These are phyloP conservation scores for Crossocerus cetratus DNA, from an alignment of 2,888 invertebrate genomes.

Conservation along the genomic window DNA sequence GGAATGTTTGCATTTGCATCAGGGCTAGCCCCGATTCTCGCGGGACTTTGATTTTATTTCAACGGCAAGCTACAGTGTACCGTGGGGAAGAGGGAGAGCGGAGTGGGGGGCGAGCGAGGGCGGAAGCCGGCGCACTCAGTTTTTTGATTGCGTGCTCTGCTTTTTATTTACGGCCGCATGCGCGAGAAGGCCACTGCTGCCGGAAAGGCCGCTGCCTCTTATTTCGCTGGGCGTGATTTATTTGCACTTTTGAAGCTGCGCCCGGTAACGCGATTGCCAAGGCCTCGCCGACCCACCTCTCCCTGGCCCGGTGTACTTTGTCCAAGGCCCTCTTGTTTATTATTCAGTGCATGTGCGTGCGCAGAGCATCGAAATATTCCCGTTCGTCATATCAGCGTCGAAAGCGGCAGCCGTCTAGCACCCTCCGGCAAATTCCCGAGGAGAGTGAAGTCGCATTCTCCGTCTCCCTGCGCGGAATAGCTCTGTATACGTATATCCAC, in stretches of 20 bases:
- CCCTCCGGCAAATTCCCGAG: neutral
- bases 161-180: conserved; percentile 25
- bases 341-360: conserved; percentile 30
- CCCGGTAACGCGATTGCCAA: conserved; percentile 27
- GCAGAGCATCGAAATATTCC: neutral
- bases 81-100: too few relatives aligned
- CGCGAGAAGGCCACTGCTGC: too few relatives aligned
- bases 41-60: conserved; percentile 65
- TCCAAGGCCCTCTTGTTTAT: conserved; percentile 23
- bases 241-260: conserved; percentile 9
- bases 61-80: neutral
- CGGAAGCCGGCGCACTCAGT: conserved; percentile 8
- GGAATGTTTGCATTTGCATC: conserved; percentile 64
- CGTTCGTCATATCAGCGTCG: neutral
- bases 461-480: too few relatives aligned
- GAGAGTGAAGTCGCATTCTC: too few relatives aligned
- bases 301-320: conserved; percentile 1
- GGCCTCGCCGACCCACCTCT: neutral
- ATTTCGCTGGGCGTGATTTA: conserved; percentile 27
- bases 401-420: too few relatives aligned
- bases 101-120: too few relatives aligned
- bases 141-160: conserved; percentile 56
- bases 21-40: conserved; percentile 29
- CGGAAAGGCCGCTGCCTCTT: neutral
- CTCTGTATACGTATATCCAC: too few relatives aligned